Base-by-base conservation (phyloP, 2,888 invertebrate genomes). In the Drosophila subsilvestris region DNA sequence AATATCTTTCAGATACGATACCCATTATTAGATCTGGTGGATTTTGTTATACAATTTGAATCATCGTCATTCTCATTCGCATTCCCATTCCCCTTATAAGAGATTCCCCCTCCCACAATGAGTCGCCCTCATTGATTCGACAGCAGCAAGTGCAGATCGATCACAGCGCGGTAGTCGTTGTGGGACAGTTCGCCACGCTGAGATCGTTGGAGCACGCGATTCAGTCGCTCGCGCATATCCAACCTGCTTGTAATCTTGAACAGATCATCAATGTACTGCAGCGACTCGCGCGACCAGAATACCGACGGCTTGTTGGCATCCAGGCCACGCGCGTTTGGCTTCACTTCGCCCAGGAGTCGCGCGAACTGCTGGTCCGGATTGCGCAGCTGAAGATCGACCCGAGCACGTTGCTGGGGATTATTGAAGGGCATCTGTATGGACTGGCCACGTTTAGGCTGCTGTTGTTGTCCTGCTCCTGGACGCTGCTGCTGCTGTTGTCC, bases 231-330 rank as follows among this genome's bases (percentile, higher is more conserved):
- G 18, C 78, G 14, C 0, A 89, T 65, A 12, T 81, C 63, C 3
- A 70, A 10, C 61, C 82, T 80, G 3, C 72, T 55, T 0, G 77
- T 75, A 22, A 83, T 62, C 17, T 74, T 65, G 20, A 89, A 75
- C 44, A 91, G 86, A 27, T 88, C 78, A 14, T 89, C 89, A 14
- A 92, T 80, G 67, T 89, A 90, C 49, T 86, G 85, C n/a, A 91
- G 70, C 5, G 91, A 88, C 75, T 92, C 91, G 2, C 90, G 86
- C 0, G 92, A 92, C 92, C 92, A 92, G 65, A 91, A 92, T 47
- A 87, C 68, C 10, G 92, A 92, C 2, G 80, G 78, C 20, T 77
- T 62, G 5, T 75, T 63, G 22, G 74, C 72, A 48, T 74, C 89
- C 22, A 69, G 62, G 27, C 47, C 51, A 10, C 54, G 59, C 0